These are phyloP conservation scores for Gobio occitaniae DNA, from an alignment of 2,797 vertebrate genomes.

Conservation along the genomic window DNA sequence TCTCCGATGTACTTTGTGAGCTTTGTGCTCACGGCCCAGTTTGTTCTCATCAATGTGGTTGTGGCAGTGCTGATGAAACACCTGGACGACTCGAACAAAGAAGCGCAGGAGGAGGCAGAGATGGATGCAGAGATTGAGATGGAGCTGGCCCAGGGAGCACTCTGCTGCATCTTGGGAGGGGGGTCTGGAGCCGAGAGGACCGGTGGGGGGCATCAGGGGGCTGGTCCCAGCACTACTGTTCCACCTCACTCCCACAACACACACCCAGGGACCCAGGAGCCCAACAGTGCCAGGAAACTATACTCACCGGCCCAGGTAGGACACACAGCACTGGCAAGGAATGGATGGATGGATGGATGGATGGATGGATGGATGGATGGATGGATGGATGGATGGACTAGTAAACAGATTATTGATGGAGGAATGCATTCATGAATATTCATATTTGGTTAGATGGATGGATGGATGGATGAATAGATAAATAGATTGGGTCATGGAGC, in stretches of 20 bases:
- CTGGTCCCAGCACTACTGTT: constrained; percentile 31
- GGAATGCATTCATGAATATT: constrained; percentile 10
- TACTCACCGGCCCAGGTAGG: constrained; percentile 94
- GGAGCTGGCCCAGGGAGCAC: constrained; percentile 91
- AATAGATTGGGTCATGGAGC: background rate
- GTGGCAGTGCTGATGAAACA: constrained; percentile 99
- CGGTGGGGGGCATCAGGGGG: constrained; percentile 49
- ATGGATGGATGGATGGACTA: constrained; percentile 4
- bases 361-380: too few relatives aligned
- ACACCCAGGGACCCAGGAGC: constrained; percentile 68
- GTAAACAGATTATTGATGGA: background rate
- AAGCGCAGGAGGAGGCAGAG: constrained; percentile 97
- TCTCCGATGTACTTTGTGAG: constrained; percentile 98
- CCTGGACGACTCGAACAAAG: constrained; percentile 98
- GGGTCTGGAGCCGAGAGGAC: constrained; percentile 69
- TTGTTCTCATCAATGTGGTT: constrained; percentile 99
- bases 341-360: constrained; percentile 3
- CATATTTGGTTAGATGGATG: background rate
- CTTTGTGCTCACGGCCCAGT: constrained; percentile 99
- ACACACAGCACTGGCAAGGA: background rate
- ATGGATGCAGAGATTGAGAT: constrained; percentile 97
- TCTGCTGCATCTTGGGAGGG: constrained; percentile 85
- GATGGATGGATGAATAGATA: constrained; percentile 1
- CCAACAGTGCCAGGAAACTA: constrained; percentile 77
- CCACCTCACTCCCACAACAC: constrained; percentile 54